Evolutionary conservation across 2,797 vertebrate species (phyloP), one percentile per base, ranked within the genome.

Genomic region (Heteromormyrus szaboi): DNA sequence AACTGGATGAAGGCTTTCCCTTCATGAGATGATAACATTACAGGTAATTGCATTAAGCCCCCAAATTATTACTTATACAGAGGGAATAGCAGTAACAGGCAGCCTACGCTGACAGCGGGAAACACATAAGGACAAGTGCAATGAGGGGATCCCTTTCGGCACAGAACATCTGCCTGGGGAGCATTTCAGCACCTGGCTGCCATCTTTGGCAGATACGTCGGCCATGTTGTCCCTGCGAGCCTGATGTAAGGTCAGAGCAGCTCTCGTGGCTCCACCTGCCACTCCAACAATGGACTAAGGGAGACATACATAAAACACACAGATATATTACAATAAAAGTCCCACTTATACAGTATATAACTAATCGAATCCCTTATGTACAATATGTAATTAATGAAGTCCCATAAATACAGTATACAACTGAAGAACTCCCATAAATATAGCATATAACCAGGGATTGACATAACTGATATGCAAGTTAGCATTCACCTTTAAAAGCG

Each of bases 171-270:
- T 46, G 41, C 50, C 46, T 85, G 29, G 25, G 25, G 46, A 37
- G 84, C 22, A 53, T 53, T 14, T 25, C 68, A 91, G 88, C 12
- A 98, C 97, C 97, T 98, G 98, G 92, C 98, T 99, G 86, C 97
- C 96, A 1, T 98, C 98, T 94, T 99, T 99, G 89, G 97, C 98
- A 0, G 97, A 97, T 72, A 99, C 97, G n/a, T 99, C 98, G 0
- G 97, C 98, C 98, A 98, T 97, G 94, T 99, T 99, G 95, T 98
- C 97, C 89, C 97, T 95, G 33, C 97, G 96, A 88, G 98, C 97
- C 93, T 99, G 98, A 92, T 99, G 98, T 88, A 98, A 94, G 0
- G 98, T 98, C 72, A 99, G 94, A 0, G 97, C 97, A 0, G 98
- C 97, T 91, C 98, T 95, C 17, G 98, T 98, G 0, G 98, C 98